A percentile compares a stretch with the other conserved stretches of the same genome.
phyloP scores from a whole-genome alignment of 2,797 vertebrate genomes.

The Pelochelys cantorii region DNA sequence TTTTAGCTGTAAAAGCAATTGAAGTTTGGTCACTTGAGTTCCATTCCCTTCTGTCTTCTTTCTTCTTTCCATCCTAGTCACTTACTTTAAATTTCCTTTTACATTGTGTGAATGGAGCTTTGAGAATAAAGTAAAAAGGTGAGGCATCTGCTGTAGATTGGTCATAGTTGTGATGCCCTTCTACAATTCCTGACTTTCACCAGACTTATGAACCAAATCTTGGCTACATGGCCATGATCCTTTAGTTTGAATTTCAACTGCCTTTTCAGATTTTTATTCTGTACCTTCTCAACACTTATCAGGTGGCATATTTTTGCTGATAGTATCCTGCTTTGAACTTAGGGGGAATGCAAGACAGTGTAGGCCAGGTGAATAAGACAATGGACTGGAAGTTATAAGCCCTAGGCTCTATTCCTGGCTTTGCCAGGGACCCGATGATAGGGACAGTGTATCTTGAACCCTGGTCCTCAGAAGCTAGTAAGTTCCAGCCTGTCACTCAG shows the following conservation, averaged over 20 bases:
- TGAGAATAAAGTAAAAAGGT: not conserved
- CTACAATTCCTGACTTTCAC: not conserved
- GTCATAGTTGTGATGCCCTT: not conserved
- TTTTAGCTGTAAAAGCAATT: not conserved
- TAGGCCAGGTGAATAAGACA: constrained; percentile 7
- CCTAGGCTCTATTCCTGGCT: not conserved
- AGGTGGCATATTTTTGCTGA: not conserved
- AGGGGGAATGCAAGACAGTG: not conserved
- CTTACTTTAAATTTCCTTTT: not conserved
- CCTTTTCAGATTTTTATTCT: not conserved
- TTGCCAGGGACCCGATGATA: not conserved
- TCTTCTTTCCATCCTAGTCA: not conserved
- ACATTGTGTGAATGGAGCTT: not conserved
- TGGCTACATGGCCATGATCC: not conserved
- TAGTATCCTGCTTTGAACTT: not conserved
- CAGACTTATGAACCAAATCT: not conserved
- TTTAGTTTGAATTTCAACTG: not conserved
- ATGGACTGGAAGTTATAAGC: constrained; percentile 5
- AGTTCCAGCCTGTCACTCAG: not conserved
- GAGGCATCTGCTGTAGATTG: not conserved
- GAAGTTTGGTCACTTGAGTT: not conserved
- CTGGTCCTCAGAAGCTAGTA: not conserved
- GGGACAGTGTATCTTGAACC: not conserved
- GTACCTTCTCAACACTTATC: not conserved
- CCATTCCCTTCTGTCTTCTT: not conserved